Percentiles rank a stretch among this genome's conserved stretches.
phyloP scores from a whole-genome alignment of 2,888 invertebrate genomes.

The Heliconius charithonia region DNA sequence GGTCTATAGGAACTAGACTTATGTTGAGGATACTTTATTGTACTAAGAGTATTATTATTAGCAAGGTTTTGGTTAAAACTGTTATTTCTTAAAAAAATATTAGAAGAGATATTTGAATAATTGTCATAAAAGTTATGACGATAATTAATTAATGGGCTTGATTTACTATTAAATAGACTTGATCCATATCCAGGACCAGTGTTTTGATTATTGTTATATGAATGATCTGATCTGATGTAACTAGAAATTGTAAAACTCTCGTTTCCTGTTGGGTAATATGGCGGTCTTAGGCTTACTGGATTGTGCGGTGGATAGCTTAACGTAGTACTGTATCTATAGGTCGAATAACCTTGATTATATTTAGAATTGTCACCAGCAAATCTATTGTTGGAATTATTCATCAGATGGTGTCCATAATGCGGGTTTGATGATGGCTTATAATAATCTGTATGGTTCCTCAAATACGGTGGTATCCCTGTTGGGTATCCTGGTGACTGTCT shows the following conservation, averaged over 20 bases:
- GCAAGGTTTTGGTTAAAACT: not conserved
- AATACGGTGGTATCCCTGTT: constrained; percentile 50
- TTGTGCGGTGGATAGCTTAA: constrained; percentile 15
- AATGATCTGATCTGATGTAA: not conserved
- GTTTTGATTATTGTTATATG: constrained; percentile 1
- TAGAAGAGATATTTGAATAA: not conserved
- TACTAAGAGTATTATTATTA: not conserved
- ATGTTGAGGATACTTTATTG: constrained; percentile 7
- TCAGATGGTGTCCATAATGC: not conserved
- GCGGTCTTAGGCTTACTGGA: constrained; percentile 18
- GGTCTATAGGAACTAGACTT: not conserved
- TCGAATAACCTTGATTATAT: constrained; percentile 7
- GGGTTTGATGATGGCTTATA: constrained; percentile 10
- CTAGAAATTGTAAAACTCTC: not conserved
- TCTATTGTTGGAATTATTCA: not conserved
- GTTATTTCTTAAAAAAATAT: not conserved
- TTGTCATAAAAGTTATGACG: not conserved
- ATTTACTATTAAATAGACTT: too few species aligned
- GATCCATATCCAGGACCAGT: not conserved
- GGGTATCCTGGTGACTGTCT: constrained; percentile 57
- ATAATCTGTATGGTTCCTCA: constrained; percentile 20
- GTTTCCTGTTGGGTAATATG: not conserved
- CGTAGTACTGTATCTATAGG: constrained; percentile 1
- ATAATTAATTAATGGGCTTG: too few species aligned
- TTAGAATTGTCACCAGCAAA: not conserved